A percentile compares a stretch with the other conserved stretches of the same genome.
Evolutionary conservation across 1,140 invertebrate genomes (phyloP).

Genomic region (Ips typographus): DNA sequence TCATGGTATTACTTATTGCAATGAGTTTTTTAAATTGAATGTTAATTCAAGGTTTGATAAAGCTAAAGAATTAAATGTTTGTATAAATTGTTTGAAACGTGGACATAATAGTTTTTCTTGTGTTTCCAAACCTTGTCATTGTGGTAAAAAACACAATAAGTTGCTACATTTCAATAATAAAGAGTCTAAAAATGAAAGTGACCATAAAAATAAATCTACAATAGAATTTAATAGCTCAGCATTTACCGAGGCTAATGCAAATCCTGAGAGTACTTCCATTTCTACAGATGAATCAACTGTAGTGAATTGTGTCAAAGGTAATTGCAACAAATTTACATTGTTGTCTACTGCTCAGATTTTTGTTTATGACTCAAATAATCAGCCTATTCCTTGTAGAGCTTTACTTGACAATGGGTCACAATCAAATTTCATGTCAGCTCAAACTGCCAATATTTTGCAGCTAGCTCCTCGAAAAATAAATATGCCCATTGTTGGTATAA

Average conservation of each 20-base stretch:
- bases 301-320: background rate
- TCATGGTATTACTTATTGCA: no score
- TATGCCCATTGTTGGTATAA: constrained; percentile 15
- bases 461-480: constrained; percentile 1
- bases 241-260: background rate
- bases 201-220: background rate
- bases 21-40: no score
- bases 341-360: constrained; percentile 8
- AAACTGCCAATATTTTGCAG: background rate
- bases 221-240: background rate
- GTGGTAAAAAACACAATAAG: background rate
- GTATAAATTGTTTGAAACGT: background rate
- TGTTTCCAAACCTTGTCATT: no score
- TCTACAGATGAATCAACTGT: background rate
- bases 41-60: no score
- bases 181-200: background rate
- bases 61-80: background rate
- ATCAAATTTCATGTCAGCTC: constrained; percentile 13
- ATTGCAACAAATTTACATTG: constrained; percentile 8
- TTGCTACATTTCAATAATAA: background rate
- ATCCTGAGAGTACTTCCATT: background rate
- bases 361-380: constrained; percentile 7
- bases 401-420: constrained; percentile 10
- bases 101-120: no score
- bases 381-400: constrained; percentile 1